These are phyloP conservation scores for Chrysolina oricalcia DNA, from an alignment of 2,888 invertebrate genomes.

Conservation along the genomic window DNA sequence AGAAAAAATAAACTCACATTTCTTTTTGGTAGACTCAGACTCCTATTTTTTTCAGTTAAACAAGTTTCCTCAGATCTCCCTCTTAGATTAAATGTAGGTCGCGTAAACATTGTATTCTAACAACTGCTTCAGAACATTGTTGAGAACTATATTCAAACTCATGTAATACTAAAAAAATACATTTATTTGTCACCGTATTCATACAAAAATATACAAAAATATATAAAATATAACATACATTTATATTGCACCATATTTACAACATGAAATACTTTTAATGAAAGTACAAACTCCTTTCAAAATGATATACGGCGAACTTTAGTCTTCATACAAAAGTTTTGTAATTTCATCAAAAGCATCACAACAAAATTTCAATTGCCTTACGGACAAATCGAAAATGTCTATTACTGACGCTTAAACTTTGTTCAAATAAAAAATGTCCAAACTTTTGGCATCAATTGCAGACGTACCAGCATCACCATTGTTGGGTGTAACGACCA, in stretches of 20 bases:
- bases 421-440: constrained; percentile 16
- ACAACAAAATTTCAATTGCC: constrained; percentile 35
- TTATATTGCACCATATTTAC: constrained; percentile 68
- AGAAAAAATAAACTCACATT: too few relatives aligned
- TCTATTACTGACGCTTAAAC: constrained; percentile 22
- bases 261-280: constrained; percentile 55
- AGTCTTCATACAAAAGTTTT: constrained; percentile 58
- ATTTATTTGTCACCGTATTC: constrained; percentile 67
- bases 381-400: constrained; percentile 37
- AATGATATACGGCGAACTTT: constrained; percentile 55
- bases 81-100: too few relatives aligned
- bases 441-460: constrained; percentile 27
- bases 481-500: constrained; percentile 40
- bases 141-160: not conserved
- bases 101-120: too few relatives aligned
- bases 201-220: constrained; percentile 62
- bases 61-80: too few relatives aligned
- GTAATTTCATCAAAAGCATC: constrained; percentile 45
- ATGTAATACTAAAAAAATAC: constrained; percentile 59
- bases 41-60: too few relatives aligned
- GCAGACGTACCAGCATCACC: constrained; percentile 52
- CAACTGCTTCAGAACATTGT: not conserved
- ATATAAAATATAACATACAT: constrained; percentile 65
- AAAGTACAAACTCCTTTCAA: constrained; percentile 43
- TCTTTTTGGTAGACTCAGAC: too few relatives aligned